These are phyloP conservation scores for Rutilus rutilus DNA, from an alignment of 2,113 vertebrate genomes.

Conservation along the genomic window DNA sequence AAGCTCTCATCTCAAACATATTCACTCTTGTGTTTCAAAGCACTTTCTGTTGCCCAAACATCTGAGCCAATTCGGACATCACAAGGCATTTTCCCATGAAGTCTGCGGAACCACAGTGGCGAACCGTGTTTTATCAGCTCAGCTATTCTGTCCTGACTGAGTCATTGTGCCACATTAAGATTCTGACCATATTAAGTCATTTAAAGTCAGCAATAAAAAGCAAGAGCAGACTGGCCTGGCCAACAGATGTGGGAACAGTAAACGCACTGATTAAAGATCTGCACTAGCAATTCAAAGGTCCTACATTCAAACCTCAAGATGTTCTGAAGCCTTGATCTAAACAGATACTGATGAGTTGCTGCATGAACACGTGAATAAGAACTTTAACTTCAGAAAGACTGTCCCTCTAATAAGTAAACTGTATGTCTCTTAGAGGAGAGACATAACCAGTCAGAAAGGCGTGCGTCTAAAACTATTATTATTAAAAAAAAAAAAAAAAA, in stretches of 20 bases:
- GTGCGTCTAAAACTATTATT: background rate
- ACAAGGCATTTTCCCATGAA: background rate
- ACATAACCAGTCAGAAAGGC: background rate
- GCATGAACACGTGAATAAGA: background rate
- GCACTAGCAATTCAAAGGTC: background rate
- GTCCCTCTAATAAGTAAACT: background rate
- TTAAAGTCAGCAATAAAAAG: conserved; percentile 11
- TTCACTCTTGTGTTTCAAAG: background rate
- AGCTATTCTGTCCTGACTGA: conserved; percentile 10
- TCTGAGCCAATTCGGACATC: background rate
- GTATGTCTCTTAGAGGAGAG: background rate
- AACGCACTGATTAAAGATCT: conserved; percentile 6
- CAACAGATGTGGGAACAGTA: conserved; percentile 1
- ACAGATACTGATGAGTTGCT: background rate
- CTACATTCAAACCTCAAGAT: conserved; percentile 10
- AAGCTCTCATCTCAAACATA: background rate
- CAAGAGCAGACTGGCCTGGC: background rate
- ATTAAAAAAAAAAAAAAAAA: too few species aligned
- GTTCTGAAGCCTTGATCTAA: background rate
- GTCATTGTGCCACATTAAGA: conserved; percentile 33
- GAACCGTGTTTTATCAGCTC: conserved; percentile 28
- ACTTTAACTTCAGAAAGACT: background rate
- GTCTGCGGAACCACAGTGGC: conserved; percentile 22
- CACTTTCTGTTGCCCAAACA: background rate
- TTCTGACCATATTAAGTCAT: conserved; percentile 50